These are phyloP conservation scores for Bursaphelenchus mucronatus DNA, from an alignment of 1,140 invertebrate species.

Conservation along the genomic window DNA sequence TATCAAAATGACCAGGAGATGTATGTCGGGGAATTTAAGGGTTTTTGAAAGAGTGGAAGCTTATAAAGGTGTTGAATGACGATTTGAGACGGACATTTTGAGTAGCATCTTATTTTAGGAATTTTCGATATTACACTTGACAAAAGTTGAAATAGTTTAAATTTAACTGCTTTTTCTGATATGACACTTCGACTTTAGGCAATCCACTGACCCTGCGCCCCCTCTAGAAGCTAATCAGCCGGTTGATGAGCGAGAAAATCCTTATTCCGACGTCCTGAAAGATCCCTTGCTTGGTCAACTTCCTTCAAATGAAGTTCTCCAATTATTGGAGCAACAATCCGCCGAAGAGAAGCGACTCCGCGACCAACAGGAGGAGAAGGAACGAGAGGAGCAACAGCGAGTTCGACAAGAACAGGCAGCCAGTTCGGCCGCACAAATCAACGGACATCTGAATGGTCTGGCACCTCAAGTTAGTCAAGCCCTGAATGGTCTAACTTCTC, in stretches of 20 bases:
- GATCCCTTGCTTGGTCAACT: conserved; percentile 3
- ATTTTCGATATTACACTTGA: too few species aligned
- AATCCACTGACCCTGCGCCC: too few species aligned
- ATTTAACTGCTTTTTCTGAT: too few species aligned
- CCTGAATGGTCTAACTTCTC: not conserved
- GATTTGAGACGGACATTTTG: too few species aligned
- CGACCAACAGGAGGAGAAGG: conserved; percentile 1
- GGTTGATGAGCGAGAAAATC: not conserved
- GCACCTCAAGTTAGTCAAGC: not conserved
- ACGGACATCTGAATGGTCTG: not conserved
- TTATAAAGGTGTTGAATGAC: too few species aligned
- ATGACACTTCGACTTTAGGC: too few species aligned
- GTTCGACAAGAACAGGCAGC: not conserved
- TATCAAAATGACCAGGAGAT: too few species aligned
- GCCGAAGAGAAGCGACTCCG: conserved; percentile 10
- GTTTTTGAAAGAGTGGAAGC: too few species aligned
- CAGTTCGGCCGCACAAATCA: not conserved
- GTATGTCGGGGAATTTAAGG: too few species aligned
- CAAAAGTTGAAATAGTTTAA: too few species aligned
- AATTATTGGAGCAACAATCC: conserved; percentile 11
- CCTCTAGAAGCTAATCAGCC: too few species aligned
- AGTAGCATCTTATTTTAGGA: too few species aligned
- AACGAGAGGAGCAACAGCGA: conserved; percentile 8
- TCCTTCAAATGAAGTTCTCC: conserved; percentile 12
- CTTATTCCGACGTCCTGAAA: conserved; percentile 14